A percentile compares a stretch with the other conserved stretches of the same genome.
These are phyloP conservation scores for Paragorgia papillata DNA, from an alignment of 92 coral and sea anemone genomes.

Conservation along the genomic window DNA sequence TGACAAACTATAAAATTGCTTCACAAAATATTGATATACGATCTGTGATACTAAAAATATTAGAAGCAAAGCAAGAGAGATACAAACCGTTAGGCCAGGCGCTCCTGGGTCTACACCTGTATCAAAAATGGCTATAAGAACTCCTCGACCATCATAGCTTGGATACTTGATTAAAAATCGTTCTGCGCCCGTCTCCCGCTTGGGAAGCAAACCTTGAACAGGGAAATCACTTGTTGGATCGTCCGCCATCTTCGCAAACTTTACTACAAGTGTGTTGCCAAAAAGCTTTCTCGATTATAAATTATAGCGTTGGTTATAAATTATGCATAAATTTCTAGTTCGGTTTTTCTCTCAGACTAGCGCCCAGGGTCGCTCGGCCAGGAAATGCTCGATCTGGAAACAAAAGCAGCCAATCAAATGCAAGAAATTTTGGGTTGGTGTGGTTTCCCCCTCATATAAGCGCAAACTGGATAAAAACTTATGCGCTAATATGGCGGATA, in stretches of 20 bases:
- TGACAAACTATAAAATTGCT: too few relatives aligned
- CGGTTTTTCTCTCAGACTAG: too few relatives aligned
- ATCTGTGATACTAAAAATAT: neutral
- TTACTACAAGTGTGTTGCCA: too few relatives aligned
- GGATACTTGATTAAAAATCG: slow-evolving; percentile 84
- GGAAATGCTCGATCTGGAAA: too few relatives aligned
- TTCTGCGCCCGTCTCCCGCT: slow-evolving; percentile 94
- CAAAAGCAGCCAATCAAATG: too few relatives aligned
- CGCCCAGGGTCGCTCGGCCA: too few relatives aligned
- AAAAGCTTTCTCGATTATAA: neutral
- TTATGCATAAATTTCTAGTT: slow-evolving; percentile 4
- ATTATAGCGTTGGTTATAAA: slow-evolving; percentile 32
- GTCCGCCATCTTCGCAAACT: slow-evolving; percentile 73
- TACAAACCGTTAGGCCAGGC: slow-evolving; percentile 80
- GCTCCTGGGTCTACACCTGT: slow-evolving; percentile 99
- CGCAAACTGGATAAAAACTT: too few relatives aligned
- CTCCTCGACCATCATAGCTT: slow-evolving; percentile 87
- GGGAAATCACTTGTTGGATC: slow-evolving; percentile 77
- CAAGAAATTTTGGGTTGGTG: too few relatives aligned
- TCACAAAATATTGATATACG: neutral
- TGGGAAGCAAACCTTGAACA: slow-evolving; percentile 86
- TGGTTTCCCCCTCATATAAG: too few relatives aligned
- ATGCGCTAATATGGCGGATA: too few relatives aligned
- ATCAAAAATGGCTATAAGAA: slow-evolving; percentile 89
- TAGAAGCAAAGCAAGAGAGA: neutral